Evolutionary conservation across 2,113 vertebrate species (phyloP), one percentile per base, ranked within the genome.

Genomic region (Oxygymnocypris stewartii): DNA sequence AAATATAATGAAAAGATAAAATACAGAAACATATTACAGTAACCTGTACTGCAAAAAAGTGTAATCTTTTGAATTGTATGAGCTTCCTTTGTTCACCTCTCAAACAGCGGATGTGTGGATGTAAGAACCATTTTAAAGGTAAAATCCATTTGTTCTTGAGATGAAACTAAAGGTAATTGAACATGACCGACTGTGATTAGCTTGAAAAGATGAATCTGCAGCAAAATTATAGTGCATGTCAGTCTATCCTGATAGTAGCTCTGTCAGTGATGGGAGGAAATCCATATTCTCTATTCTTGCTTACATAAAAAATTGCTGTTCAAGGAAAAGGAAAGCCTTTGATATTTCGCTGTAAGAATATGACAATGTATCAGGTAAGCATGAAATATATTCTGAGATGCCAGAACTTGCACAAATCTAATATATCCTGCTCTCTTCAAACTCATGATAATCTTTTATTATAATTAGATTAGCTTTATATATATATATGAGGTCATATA

Each of bases 101-200:
- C 16, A 40, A 75, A 65, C n/a, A 73, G 69, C 37, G 11, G 20
- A 42, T 73, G 37, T n/a, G 42, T 73, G 37, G 69, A 73, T 23
- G 69, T 23, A 20, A 23, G 69, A 20, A 73, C 9, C 2, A 2
- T 42, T 73, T 42, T n/a, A 4, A 20, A 40, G 35, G 9, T 18
- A 23, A 73, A 11, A 54, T 51, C 25, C 47, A 77, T 54, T 77
- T 77, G 76, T 54, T 78, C 76, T 54, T 54, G 7, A 78, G 47
- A 78, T 54, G 54, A 78, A 78, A 77, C 47, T 77, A 51, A 78
- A 54, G 47, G 47, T 78, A 78, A 78, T 31, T 54, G 47, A 78
- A 78, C 23, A 54, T 31, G 47, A 78, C 16, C 9, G 49, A 78
- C 76, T 20, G 75, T 78, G 44, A 51, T 78, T 78, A 31, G 47